Evolutionary conservation across 2,113 vertebrate species (phyloP), one percentile per base, ranked within the genome.

Genomic region (Isurus oxyrinchus): DNA sequence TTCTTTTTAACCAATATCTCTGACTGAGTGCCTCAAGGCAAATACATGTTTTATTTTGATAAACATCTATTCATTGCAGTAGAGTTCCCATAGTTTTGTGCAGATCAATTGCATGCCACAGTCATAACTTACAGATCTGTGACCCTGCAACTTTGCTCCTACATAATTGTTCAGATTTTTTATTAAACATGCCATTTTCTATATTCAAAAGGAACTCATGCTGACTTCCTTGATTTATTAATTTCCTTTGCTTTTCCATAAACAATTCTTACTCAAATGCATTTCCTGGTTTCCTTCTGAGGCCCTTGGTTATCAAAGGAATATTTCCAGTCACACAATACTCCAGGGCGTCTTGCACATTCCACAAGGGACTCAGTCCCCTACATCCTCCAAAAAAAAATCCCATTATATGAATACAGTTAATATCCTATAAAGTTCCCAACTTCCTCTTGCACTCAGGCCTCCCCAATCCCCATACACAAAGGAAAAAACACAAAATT

Each of bases 61-160:
- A 98, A 97, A 97, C 97, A 49, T 72, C 49, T 72, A 95, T 76
- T 95, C 94, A 76, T 95, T 95, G 97, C 97, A 97, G 97, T 98
- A 97, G 97, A 97, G 97, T 98, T 98, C 98, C 97, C 98, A 98
- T 97, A 97, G 97, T 97, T 97, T 96, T 91, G 5, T 97, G 96
- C 72, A 97, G 49, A 90, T 96, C 86, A 27, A 96, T 63, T 96
- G 95, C 79, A 97, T 93, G 81, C 35, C 96, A 96, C 96, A 63
- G 96, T 44, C 96, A 97, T 96, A 97, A 96, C 19, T 76, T 81
- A 61, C 94, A 97, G 97, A 97, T 96, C 96, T 97, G 97, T 55
- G 14, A 97, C 96, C 97, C 96, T 96, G 96, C 96, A 96, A 97
- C 95, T 96, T 63, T 63, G 53, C 25, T 53, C 44, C 49, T 53